Evolutionary conservation across 2,797 vertebrate genomes (phyloP).

Genomic region (Otus scops): DNA sequence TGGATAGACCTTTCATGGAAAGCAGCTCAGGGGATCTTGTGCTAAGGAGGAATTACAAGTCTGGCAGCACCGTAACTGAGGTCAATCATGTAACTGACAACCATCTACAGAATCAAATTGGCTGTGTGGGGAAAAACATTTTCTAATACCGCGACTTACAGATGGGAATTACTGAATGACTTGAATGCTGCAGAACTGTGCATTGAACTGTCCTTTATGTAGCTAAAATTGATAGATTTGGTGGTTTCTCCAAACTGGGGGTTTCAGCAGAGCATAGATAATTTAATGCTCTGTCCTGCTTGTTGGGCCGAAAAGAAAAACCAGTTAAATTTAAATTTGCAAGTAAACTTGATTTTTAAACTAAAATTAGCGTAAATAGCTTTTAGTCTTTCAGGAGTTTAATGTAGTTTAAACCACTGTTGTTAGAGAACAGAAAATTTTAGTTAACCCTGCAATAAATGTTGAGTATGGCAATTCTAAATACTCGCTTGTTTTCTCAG

Average conservation of each 20-base stretch:
- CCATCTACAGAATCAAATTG: background rate
- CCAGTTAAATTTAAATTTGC: background rate
- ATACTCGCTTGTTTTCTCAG: slow-evolving; percentile 56
- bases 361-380: background rate
- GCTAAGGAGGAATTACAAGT: background rate
- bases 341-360: background rate
- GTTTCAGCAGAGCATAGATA: background rate
- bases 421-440: background rate
- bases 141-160: background rate
- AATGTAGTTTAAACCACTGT: too few relatives aligned
- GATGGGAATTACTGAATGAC: background rate
- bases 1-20: background rate
- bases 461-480: rapidly evolving
- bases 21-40: background rate
- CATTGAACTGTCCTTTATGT: rapidly evolving
- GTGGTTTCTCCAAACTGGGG: background rate
- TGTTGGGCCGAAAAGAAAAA: background rate
- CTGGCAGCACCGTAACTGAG: background rate
- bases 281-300: background rate
- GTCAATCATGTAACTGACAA: background rate
- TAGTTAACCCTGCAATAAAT: too few relatives aligned
- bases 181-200: background rate
- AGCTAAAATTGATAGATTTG: background rate
- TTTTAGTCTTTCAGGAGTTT: background rate
- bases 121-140: background rate